Evolutionary conservation across 2,113 vertebrate genomes (phyloP), one percentile per base, ranked within the genome.

Genomic region (Thamnophis sirtalis): DNA sequence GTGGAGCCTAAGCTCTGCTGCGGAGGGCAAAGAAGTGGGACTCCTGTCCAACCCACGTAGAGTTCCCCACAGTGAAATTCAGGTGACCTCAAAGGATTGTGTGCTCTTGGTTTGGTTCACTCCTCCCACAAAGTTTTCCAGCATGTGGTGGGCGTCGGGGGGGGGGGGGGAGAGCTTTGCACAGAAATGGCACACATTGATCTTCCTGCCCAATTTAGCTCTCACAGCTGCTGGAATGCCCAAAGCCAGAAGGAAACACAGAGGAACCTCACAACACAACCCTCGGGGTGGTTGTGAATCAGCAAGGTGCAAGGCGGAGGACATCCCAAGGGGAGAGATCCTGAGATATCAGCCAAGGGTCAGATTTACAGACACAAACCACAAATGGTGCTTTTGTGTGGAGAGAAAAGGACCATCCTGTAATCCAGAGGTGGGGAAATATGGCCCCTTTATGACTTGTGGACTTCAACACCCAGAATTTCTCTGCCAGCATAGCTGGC

Each of bases 181-280:
- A 84, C 9, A 55, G 49, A 50, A 89, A 63, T 22, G 49, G 49
- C 51, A 86, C 56, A 9, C 15, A 13, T 48, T 86, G 73, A 86
- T 80, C 56, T 73, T n/a, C 43, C 28, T 56, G 86, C 88, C 19
- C 58, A 73, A 50, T 86, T 53, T 0, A 4, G 88, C 73, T 92
- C 33, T 53, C 2, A 0, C 48, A 90, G 87, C 68, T 90, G 63
- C 91, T 53, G 7, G 1, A 58, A 49, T 87, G 38, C 33, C 88
- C 1, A 0, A 63, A 51, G n/a, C 19, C 3, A 0, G 56, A 33
- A 0, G n/a, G 0, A 87, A n/a, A 26, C 80, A 33, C 33, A 17
- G 19, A 10, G 48, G 89, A 56, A 49, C 6, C 22, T 50, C 54
- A 51, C 24, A 17, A 49, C 26, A 24, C 8, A 1, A 21, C 28